Evolutionary conservation across 2,888 invertebrate genomes (phyloP), one percentile per base, ranked within the genome.

Genomic region (Gibbula magus): DNA sequence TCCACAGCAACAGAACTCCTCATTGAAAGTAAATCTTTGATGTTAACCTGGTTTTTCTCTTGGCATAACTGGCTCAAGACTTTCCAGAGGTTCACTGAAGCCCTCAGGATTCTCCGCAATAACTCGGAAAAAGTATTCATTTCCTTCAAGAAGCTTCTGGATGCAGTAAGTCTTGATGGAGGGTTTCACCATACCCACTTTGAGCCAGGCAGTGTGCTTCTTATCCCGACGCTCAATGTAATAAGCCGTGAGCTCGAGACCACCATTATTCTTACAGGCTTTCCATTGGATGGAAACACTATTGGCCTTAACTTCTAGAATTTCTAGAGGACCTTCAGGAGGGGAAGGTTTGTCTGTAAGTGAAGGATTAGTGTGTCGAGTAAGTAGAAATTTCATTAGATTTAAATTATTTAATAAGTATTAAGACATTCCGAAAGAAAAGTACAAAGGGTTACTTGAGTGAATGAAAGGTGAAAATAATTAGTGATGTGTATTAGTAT

Each of bases 221-320:
- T 87, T 87, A 61, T 96, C 96, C 87, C 95, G 95, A 90, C 96
- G 96, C 92, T 97, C 97, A 78, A 97, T 95, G 16, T 95, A 95
- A 90, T 97, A 97, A 88, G 95, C 95, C 0, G 95, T 95, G 80
- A 97, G 94, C 83, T 96, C 96, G 77, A 96, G 91, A 61, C 97
- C 97, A 82, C 97, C 97, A 91, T 96, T 96, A 88, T 96, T 95
- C 0, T 94, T 91, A 0, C 97, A 96, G 32, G 96, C 95, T 89
- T 96, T 96, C 97, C 97, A 97, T 92, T 95, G 95, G 79, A 97
- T 94, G n/a, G 95, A 95, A 10, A 96, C 95, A 0, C 96, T 95
- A 88, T 82, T 82, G 66, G 78, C 77, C 86, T 95, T 95, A 79
- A 96, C 94, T 89, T 96, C 96, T 84, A 95, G 95, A 88, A 96